phyloP scores from a whole-genome alignment of 1,140 invertebrate genomes.

The Lucilia sericata region DNA sequence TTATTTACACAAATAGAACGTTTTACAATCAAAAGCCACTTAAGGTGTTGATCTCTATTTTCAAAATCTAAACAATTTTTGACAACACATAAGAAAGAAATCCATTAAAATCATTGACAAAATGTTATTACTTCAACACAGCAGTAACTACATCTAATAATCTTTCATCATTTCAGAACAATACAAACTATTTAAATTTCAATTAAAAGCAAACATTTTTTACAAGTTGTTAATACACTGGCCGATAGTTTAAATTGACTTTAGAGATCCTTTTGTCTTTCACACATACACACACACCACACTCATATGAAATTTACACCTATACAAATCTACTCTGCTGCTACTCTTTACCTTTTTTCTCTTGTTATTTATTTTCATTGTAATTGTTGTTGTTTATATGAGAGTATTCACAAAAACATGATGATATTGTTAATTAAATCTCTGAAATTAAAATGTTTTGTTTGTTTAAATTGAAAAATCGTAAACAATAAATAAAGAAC shows the following conservation, averaged over 20 bases:
- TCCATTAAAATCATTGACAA: background rate
- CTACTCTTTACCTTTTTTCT: background rate
- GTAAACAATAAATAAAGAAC: constrained; percentile 43
- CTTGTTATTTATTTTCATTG: background rate
- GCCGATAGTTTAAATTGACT: background rate
- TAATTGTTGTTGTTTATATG: background rate
- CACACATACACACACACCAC: background rate
- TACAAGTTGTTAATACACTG: background rate
- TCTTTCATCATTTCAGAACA: background rate
- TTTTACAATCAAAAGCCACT: too few species aligned
- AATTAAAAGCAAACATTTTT: background rate
- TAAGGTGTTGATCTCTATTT: too few species aligned
- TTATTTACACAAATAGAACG: too few species aligned
- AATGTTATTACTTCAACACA: background rate
- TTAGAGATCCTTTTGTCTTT: background rate
- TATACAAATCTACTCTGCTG: too few species aligned
- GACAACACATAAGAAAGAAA: background rate
- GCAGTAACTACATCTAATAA: background rate
- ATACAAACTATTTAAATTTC: constrained; percentile 15
- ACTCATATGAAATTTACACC: background rate
- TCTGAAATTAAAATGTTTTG: constrained; percentile 68
- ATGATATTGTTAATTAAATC: constrained; percentile 62
- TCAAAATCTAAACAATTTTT: background rate
- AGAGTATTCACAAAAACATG: background rate
- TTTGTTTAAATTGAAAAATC: constrained; percentile 68